Evolutionary conservation across 2,113 vertebrate genomes (phyloP), one percentile per base, ranked within the genome.

Genomic region (Brachionichthys hirsutus): DNA sequence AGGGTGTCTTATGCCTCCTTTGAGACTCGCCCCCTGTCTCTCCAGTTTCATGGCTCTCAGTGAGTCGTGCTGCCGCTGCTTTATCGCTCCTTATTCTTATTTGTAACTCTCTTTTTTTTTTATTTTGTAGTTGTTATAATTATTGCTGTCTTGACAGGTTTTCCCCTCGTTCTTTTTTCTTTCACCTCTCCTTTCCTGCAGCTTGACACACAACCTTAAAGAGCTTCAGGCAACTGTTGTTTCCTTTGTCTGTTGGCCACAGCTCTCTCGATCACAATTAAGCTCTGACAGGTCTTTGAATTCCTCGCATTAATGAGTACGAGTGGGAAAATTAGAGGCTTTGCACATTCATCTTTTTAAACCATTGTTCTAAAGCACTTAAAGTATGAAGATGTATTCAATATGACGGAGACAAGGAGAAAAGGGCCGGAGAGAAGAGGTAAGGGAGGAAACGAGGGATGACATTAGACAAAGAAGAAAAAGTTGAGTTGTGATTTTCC

Each of bases 1-100:
- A 75, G 73, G 72, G 62, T 77, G 71, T 85, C 66, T 81, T 77
- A 70, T 62, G 35, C 70, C 54, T 74, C 78, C 62, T 69, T 36
- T 54, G 70, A 80, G 81, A 84, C 38, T 70, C 63, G 3, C 53
- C 70, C 34, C 16, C 49, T 35, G 54, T 67, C 64, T 48, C 55
- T 71, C 48, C 43, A 65, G 77, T 82, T 82, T 74, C 76, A 75
- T 49, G 47, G 57, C 78, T 74, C 68, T 71, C 73, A 49, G 13
- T 65, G n/a, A n/a, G n/a, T 59, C 43, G 56, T 62, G 3, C 12
- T 60, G 64, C 72, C 74, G 70, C 78, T 75, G 60, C 62, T n/a
- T 15, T 64, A 24, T 61, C 42, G 51, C 55, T 47, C 36, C 52
- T 69, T 41, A 19, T 70, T 54, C 30, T 50, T 52, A 15, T 67